A percentile compares a stretch with the other conserved stretches of the same genome.
phyloP scores from a whole-genome alignment of 2,797 vertebrate species.

The Enteromius radiatus region DNA sequence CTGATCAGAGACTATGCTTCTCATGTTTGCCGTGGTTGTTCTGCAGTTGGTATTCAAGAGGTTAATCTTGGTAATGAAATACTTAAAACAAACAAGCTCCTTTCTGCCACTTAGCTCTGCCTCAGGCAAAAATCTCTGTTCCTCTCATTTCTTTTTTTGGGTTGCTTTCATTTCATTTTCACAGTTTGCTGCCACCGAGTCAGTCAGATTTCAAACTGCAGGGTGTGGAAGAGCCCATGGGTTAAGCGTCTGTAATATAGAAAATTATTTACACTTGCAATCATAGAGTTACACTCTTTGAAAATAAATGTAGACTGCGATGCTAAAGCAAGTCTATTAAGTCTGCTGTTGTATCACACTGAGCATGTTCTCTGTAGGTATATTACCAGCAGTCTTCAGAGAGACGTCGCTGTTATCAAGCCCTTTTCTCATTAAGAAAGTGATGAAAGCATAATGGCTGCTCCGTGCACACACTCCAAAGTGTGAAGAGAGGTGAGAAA shows the following conservation, averaged over 20 bases:
- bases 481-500: not conserved
- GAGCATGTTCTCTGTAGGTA: constrained; percentile 1
- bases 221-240: constrained; percentile 3
- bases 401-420: constrained; percentile 2
- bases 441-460: constrained; percentile 18
- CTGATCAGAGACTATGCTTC: not conserved
- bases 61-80: constrained; percentile 25
- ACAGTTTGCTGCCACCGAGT: not conserved
- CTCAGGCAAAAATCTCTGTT: not conserved
- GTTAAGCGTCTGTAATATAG: not conserved
- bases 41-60: constrained; percentile 1
- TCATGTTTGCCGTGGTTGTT: not conserved
- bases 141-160: not conserved
- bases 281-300: not conserved
- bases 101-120: not conserved
- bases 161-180: constrained; percentile 19
- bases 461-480: constrained; percentile 11
- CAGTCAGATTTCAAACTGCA: constrained; percentile 30
- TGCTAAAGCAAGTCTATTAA: constrained; percentile 20
- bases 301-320: constrained; percentile 12
- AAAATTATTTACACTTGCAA: constrained; percentile 16
- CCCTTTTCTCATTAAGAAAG: constrained; percentile 27
- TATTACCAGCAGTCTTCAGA: not conserved
- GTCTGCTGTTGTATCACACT: constrained; percentile 5
- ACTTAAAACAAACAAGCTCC: constrained; percentile 23